Evolutionary conservation across 2,113 vertebrate genomes (phyloP), one percentile per base, ranked within the genome.

Genomic region (Indri indri): DNA sequence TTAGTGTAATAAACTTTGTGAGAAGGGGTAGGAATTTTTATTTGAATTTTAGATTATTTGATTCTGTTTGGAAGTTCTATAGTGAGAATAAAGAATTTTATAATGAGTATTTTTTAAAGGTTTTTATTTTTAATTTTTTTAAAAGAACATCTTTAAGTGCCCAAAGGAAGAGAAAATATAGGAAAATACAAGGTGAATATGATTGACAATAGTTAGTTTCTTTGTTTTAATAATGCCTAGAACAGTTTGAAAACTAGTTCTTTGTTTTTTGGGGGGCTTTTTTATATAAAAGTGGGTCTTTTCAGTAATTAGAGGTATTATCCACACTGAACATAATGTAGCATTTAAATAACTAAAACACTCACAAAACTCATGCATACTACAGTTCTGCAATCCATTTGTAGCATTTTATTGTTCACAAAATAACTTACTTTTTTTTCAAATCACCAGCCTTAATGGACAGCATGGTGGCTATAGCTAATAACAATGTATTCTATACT

Each of bases 1-100:
- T n/a, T 40, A 94, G 30, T 83, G 61, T 89, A 76, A 76, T 80
- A 85, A 95, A 88, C 57, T 34, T 83, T 84, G 34, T 88, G 77
- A 96, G 16, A 86, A 83, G 6, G 45, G 18, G 57, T 87, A 77
- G 27, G 37, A 27, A 77, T 79, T 91, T 91, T 97, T 27, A 89
- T 93, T 80, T 91, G 22, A 59, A 73, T 82, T 73, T 79, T 61
- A 90, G 87, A 79, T 76, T 79, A 88, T 74, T 93, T 93, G 16
- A 82, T 82, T 83, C 17, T 79, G 20, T 59, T 70, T 85, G 52
- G 47, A 54, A 94, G 25, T 90, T 85, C 2, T 92, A 5, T 61
- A 66, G 16, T 82, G 66, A 82, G 14, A 77, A 88, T 77, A 91
- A 85, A 61, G 1, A 68, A 63, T 95, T 91, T 79, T 81, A 70